Evolutionary conservation across 2,113 vertebrate species (phyloP), one percentile per base, ranked within the genome.

Genomic region (Oncorhynchus kisutch): DNA sequence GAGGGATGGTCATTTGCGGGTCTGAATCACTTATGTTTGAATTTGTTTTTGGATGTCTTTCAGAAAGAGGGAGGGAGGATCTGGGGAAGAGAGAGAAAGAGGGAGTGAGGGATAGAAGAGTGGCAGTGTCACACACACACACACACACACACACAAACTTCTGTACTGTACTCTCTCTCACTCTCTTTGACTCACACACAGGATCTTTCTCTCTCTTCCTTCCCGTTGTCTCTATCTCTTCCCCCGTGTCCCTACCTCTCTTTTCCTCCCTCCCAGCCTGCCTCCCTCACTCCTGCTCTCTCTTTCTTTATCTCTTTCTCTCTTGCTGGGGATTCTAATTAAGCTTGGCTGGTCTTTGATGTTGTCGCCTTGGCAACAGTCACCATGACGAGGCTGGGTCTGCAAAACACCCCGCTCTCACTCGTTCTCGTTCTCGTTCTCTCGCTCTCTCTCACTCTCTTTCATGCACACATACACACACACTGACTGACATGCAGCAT

Each of bases 301-400:
- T 57, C 69, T 51, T 54, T 71, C 74, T 39, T 65, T 22, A 62
- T 70, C 59, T 54, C 78, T 70, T 76, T 62, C 77, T 85, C 84
- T 73, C 82, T 84, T 78, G 67, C 92, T 89, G 89, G 93, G 92
- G 91, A 92, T 90, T 92, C 93, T 93, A 93, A 94, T 94, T 94
- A 94, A 93, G 93, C 93, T 93, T 93, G 91, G 93, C 92, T 94
- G 92, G 88, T 93, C 92, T 94, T 94, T 94, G 93, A 94, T 93
- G 93, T 93, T 93, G 93, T 94, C 88, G 90, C 91, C 93, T 91
- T 93, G 93, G 93, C 93, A 94, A 94, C 93, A 93, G 93, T 94
- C 93, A 92, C 93, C 93, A 94, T 93, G 93, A 94, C 92, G 84
- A 94, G 91, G 88, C 88, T 88, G 90, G 90, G 84, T 90, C 91